These are phyloP conservation scores for Promerops cafer DNA, from an alignment of 2,113 vertebrate genomes.

Conservation along the genomic window DNA sequence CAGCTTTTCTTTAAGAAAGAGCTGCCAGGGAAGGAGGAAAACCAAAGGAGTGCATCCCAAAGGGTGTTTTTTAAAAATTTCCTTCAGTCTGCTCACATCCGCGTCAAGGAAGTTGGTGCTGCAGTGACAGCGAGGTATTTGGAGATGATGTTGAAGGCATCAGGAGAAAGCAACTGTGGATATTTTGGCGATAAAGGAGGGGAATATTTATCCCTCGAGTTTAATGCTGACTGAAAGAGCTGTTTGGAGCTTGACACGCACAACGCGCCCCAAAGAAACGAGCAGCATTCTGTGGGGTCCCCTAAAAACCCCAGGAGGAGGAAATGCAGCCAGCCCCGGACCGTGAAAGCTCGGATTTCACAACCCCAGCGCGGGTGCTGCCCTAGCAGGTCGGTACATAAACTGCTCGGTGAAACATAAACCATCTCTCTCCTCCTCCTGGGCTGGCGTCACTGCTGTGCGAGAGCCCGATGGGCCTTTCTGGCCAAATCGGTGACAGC, in stretches of 20 bases:
- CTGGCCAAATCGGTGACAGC: neutral
- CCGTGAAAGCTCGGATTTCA: neutral
- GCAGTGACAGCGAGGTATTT: neutral
- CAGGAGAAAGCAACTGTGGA: neutral
- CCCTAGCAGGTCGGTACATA: neutral
- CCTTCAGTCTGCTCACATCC: neutral
- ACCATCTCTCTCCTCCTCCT: neutral
- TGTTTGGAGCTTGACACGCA: neutral
- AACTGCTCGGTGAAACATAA: neutral
- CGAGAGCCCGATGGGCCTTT: neutral
- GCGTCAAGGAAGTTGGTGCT: neutral
- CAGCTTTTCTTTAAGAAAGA: neutral
- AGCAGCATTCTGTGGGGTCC: neutral
- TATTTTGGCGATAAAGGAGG: neutral
- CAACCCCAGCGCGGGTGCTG: neutral
- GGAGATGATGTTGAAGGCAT: neutral
- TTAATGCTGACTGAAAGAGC: neutral
- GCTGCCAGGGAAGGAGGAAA: neutral
- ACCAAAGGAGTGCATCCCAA: neutral
- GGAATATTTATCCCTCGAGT: neutral
- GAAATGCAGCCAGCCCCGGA: neutral
- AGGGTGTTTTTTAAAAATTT: neutral
- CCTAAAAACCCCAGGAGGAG: neutral
- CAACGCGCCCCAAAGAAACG: rapidly evolving
- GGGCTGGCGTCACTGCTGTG: neutral